Conservation (phyloP, 2,113 vertebrate species). For the Smithornis capensis region DNA sequence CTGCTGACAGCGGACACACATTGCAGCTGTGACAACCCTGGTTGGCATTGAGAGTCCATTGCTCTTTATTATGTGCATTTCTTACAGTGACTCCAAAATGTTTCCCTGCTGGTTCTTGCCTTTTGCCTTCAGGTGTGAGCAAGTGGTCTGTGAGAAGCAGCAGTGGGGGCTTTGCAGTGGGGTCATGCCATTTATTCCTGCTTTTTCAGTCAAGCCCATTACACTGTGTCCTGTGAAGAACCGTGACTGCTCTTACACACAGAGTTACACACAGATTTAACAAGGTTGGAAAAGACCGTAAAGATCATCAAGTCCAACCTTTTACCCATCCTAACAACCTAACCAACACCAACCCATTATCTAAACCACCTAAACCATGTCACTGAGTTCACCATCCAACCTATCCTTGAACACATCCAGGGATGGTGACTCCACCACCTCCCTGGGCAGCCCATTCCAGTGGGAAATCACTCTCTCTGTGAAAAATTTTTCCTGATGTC, state of each 20-base stretch:
- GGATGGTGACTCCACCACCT: no score
- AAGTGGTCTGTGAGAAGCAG: not conserved
- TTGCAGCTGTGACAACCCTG: not conserved
- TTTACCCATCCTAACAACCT: no score
- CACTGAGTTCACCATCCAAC: no score
- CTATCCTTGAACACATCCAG: no score
- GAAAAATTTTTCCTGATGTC: no score
- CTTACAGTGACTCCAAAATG: not conserved
- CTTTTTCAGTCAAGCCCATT: not conserved
- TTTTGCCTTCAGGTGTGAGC: not conserved
- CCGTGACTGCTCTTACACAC: conserved; percentile 20
- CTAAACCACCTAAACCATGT: no score
- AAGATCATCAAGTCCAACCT: no score
- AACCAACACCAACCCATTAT: no score
- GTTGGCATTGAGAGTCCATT: not conserved
- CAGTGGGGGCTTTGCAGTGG: not conserved
- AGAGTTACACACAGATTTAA: no score
- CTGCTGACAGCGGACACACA: not conserved
- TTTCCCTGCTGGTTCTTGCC: not conserved
- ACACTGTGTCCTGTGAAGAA: not conserved
- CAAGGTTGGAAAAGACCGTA: no score
- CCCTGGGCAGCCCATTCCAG: no score
- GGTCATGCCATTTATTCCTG: not conserved
- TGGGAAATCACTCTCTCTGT: no score
- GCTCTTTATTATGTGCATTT: not conserved